Base-by-base conservation (phyloP, 2,797 vertebrate genomes). In the Sparidentex hasta region DNA sequence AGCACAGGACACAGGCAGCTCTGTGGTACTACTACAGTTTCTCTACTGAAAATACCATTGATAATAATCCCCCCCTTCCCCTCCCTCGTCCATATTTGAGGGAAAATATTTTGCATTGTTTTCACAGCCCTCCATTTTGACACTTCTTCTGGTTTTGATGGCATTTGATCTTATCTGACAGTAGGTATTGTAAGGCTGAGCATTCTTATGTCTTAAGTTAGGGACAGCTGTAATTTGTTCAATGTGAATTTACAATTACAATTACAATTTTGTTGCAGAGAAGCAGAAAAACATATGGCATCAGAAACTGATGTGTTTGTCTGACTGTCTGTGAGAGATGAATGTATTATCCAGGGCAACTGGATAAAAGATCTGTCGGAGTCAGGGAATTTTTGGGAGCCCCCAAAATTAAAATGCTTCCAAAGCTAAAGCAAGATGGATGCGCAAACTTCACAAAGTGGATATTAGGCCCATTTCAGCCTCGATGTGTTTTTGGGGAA, bases 51-150 rank as follows among this genome's bases (percentile, higher is more conserved):
- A 92, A 90, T 88, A 88, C 84, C 78, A 89, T 52, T 76, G 82
- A 88, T 87, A 90, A 92, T 90, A 85, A 81, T 47, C 59, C 75
- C 67, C 56, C 25, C 51, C 57, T 59, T 51, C 18, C 18, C 21
- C 67, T 18, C 11, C 54, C 54, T 80, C 76, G 70, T 82, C 76
- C 58, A 71, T 70, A 78, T 83, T 80, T 79, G 44, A 65, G 73
- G 66, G 74, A 78, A 89, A 89, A 84, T 78, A 69, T 88, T 88
- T 92, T 68, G 64, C 77, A 88, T 91, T 88, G 85, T 89, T 93
- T 92, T 88, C 64, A 65, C 71, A 85, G 79, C 41, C 71, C 8
- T 84, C 52, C 20, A 55, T 83, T 90, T 81, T 86, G 74, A 87
- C 61, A 68, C 65, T 82, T 90, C 54, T 71, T 71, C 46, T 82